Evolutionary conservation across 2,797 vertebrate species (phyloP).

Genomic region (Onychomys leucogaster): DNA sequence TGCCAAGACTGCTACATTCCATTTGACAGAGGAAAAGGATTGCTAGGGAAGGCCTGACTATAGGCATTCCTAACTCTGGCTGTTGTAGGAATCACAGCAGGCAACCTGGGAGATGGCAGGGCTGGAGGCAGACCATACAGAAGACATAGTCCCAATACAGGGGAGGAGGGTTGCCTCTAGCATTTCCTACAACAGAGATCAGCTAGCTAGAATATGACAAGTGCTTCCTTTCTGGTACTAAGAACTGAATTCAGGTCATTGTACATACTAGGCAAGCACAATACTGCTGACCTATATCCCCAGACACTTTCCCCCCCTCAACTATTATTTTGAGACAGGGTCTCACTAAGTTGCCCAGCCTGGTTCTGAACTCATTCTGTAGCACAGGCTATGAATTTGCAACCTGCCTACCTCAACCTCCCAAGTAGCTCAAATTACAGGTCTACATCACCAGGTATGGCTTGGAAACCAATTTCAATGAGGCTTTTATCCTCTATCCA

Average conservation of each 20-base stretch:
- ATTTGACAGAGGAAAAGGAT: background rate
- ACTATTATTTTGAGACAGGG: background rate
- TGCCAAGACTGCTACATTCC: slow-evolving; percentile 16
- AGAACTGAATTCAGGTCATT: background rate
- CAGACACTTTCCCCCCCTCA: background rate
- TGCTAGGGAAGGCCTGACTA: background rate
- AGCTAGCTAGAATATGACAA: slow-evolving; percentile 46
- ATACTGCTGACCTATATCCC: background rate
- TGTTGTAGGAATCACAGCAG: slow-evolving; percentile 23
- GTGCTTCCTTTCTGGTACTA: background rate
- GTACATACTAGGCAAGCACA: background rate
- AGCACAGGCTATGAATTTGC: background rate
- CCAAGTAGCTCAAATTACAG: background rate
- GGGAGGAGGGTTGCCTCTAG: background rate
- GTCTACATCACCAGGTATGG: background rate
- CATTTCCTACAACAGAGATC: slow-evolving; percentile 58
- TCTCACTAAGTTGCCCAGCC: background rate
- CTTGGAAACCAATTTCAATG: slow-evolving; percentile 18
- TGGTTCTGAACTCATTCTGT: background rate
- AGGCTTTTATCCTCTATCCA: slow-evolving; percentile 29
- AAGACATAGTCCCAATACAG: background rate
- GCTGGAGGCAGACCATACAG: background rate
- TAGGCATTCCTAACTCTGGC: background rate
- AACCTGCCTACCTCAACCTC: background rate
- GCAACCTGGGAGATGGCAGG: slow-evolving; percentile 3